Base-by-base conservation (phyloP, 1,140 invertebrate species). In the honey bee (Apis mellifera) region DNA sequence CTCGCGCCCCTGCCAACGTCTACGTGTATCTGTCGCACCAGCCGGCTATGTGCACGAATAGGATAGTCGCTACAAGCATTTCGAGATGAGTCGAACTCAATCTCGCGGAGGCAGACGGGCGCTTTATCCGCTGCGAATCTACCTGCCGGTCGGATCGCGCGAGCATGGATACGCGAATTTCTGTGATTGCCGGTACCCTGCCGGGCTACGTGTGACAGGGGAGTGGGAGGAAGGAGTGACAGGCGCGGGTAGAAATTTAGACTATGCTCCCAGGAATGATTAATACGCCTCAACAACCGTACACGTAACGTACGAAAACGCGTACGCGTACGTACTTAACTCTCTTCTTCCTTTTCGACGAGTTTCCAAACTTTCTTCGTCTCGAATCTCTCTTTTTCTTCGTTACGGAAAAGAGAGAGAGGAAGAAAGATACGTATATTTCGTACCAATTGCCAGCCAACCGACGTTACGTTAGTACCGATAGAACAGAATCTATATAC, bases 71-170 rank as follows among this genome's bases (percentile, higher is more conserved):
- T 86, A 86, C 84, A 87, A 90, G 84, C 89, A 89, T 89, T 89
- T 90, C 84, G 85, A 88, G 90, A 92, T 88, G 90, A 92, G 90
- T 93, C 92, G 89, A 92, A 92, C 89, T 91, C 89, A 90, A 92
- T 92, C 91, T 90, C 87, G 84, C 78, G 84, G 32, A 42, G 32
- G 72, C 86, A 85, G 85, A 88, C 81, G 78, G 59, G 73, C 32
- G 66, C 74, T 78, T 76, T 88, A 88, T 88, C 80, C 81, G 76
- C 32, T 84, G 88, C 87, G 87, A 88, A 89, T 89, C 84, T 84
- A 71, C 81, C 86, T 84, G 75, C 57, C 72, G 78, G 78, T 26
- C 13, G 79, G 80, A 88, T 89, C 87, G 86, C 87, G 87, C 86
- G 87, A 89, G 79, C 87, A 89, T 88, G 84, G 80, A 85, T 88